phyloP scores from a whole-genome alignment of 2,797 vertebrate species.

The Adelosebastes latens region DNA sequence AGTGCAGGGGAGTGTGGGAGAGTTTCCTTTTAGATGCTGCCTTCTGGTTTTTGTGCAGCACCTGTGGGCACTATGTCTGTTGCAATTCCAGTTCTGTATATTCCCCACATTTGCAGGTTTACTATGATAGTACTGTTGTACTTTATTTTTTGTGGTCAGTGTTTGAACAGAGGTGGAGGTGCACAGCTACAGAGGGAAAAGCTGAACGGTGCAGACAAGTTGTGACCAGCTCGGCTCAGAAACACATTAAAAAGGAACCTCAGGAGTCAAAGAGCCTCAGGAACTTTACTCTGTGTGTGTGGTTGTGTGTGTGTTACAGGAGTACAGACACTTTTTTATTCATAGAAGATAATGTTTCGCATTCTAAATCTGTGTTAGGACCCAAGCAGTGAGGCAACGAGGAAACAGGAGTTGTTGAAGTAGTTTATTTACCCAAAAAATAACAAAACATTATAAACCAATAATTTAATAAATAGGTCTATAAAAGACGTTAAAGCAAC shows the following conservation, averaged over 20 bases:
- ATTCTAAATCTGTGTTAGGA: background rate
- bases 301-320: background rate
- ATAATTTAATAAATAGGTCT: no score
- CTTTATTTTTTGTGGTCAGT: background rate
- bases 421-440: no score
- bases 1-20: background rate
- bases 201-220: constrained; percentile 14
- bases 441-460: no score
- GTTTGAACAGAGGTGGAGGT: background rate
- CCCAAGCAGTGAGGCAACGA: no score
- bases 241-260: constrained; percentile 12
- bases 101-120: background rate
- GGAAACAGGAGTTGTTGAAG: no score
- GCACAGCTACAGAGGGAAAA: background rate
- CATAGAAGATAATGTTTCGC: background rate
- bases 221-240: constrained; percentile 17
- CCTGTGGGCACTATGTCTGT: background rate
- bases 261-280: constrained; percentile 18
- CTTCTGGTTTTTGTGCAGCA: background rate
- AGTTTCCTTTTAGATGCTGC: background rate
- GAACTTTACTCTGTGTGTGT: background rate
- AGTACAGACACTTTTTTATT: background rate
- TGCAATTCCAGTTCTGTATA: background rate
- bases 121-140: background rate
- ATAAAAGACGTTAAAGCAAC: no score